Conservation (phyloP, 1,140 invertebrate genomes). For the Leptinotarsa lineolata region DNA sequence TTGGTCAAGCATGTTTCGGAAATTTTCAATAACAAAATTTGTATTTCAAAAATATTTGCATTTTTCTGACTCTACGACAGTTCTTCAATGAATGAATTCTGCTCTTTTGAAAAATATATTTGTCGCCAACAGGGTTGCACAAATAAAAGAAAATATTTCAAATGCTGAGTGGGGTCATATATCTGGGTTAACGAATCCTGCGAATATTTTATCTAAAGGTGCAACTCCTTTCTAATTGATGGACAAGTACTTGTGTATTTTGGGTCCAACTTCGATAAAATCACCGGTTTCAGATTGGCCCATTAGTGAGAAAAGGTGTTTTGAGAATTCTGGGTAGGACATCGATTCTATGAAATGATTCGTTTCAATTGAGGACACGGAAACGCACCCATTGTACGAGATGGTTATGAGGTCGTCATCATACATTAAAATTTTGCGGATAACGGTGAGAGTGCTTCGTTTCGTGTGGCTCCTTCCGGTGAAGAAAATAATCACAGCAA, state of each 20-base stretch:
- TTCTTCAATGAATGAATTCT: too few relatives aligned
- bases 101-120: too few relatives aligned
- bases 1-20: too few relatives aligned
- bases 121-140: too few relatives aligned
- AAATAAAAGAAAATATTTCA: constrained; percentile 15
- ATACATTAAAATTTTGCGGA: constrained; percentile 11
- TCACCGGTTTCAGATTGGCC: constrained; percentile 14
- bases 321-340: constrained; percentile 9
- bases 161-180: constrained; percentile 33
- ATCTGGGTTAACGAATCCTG: constrained; percentile 45
- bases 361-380: too few relatives aligned
- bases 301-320: not conserved
- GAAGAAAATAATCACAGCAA: not conserved
- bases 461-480: not conserved
- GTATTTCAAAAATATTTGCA: constrained; percentile 15
- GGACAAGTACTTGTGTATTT: constrained; percentile 40
- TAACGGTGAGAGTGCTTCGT: constrained; percentile 7
- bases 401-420: constrained; percentile 13
- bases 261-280: constrained; percentile 26
- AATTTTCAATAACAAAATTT: constrained; percentile 10
- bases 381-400: too few relatives aligned
- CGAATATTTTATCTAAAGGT: constrained; percentile 45
- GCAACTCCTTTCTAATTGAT: constrained; percentile 38
- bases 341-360: constrained; percentile 14
- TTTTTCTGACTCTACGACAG: constrained; percentile 17